Conservation (phyloP, 2,888 invertebrate genomes). For the Proisotoma minuta region DNA sequence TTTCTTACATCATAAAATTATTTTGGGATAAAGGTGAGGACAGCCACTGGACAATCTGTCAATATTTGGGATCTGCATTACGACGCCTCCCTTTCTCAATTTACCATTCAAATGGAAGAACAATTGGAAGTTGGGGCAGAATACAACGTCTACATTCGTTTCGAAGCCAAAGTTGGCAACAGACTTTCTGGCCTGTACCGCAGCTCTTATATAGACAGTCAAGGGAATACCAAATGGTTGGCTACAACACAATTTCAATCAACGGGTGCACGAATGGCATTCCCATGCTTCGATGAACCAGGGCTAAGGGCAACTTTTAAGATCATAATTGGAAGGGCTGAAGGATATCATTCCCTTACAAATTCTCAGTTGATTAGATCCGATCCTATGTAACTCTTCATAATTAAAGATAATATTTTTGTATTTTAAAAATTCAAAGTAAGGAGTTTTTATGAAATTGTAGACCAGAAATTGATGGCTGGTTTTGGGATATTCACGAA, state of each 20-base stretch:
- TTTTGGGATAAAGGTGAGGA: too few relatives aligned
- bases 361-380: neutral
- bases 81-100: slow-evolving; percentile 14
- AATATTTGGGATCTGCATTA: neutral
- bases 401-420: neutral
- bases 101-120: slow-evolving; percentile 15
- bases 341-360: slow-evolving; percentile 16
- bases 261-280: slow-evolving; percentile 25
- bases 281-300: slow-evolving; percentile 43
- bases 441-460: neutral
- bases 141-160: slow-evolving; percentile 27
- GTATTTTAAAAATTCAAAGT: too few relatives aligned
- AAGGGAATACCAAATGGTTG: slow-evolving; percentile 14
- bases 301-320: slow-evolving; percentile 32
- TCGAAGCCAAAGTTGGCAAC: slow-evolving; percentile 17
- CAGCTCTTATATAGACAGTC: slow-evolving; percentile 13
- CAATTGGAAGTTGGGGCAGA: slow-evolving; percentile 8
- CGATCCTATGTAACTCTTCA: neutral
- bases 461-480: slow-evolving; percentile 20
- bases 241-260: slow-evolving; percentile 38
- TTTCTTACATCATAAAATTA: too few relatives aligned
- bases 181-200: slow-evolving; percentile 19
- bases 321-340: slow-evolving; percentile 26
- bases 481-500: slow-evolving; percentile 31
- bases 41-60: slow-evolving; percentile 6